Percentiles rank a stretch among this genome's conserved stretches.
These are phyloP conservation scores for Chaetophractus vellerosus DNA, from an alignment of 2,797 vertebrate genomes.

Conservation along the genomic window DNA sequence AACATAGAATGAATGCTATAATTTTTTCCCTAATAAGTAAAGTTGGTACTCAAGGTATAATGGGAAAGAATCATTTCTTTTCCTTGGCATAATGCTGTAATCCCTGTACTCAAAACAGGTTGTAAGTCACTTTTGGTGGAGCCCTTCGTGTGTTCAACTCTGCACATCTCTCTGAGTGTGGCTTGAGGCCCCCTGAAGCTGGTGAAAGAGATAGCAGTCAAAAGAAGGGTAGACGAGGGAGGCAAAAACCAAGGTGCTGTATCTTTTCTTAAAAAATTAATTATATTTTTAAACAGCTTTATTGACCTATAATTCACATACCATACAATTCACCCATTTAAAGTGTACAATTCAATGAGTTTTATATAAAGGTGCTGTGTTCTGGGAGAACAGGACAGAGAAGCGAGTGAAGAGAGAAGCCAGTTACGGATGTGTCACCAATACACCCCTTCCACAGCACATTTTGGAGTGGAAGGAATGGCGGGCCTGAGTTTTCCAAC, in stretches of 20 bases:
- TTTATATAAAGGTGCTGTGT: slow-evolving; percentile 11
- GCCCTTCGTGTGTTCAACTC: not conserved
- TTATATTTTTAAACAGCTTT: not conserved
- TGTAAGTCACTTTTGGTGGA: not conserved
- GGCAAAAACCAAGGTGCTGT: not conserved
- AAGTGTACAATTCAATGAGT: not conserved
- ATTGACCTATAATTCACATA: not conserved
- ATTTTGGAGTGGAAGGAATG: not conserved
- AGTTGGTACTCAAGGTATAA: slow-evolving; percentile 14
- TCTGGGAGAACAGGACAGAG: not conserved
- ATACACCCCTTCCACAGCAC: not conserved
- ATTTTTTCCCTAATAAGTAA: slow-evolving; percentile 37
- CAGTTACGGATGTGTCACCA: not conserved
- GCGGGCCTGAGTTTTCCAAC: not conserved
- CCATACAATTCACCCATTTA: no score
- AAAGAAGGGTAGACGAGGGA: not conserved
- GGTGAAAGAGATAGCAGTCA: not conserved
- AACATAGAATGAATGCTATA: slow-evolving; percentile 8
- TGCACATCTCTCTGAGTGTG: not conserved
- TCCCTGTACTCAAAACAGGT: not conserved
- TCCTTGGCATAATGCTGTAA: not conserved
- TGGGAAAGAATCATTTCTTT: no score
- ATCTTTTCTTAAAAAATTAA: not conserved
- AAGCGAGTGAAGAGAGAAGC: not conserved
- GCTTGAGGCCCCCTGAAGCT: not conserved